Conservation (phyloP, 2,113 vertebrate species). For the Oenanthe melanoleuca region DNA sequence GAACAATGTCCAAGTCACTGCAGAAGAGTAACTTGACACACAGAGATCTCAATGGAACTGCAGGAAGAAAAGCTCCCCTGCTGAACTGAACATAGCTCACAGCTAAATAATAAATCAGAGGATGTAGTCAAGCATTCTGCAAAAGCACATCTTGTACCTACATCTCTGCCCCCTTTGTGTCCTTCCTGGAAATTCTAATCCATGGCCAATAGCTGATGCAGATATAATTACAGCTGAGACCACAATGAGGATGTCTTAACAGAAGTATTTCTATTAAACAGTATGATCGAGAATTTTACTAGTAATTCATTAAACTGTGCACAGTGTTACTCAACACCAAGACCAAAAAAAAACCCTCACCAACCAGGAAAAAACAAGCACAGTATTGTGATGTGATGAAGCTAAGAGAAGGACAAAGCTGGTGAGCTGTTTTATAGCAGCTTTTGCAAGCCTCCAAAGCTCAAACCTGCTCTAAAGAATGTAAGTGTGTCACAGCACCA, state of each 20-base stretch:
- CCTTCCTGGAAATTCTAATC: not conserved
- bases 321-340: not conserved
- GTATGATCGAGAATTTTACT: not conserved
- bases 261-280: not conserved
- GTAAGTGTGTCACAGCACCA: not conserved
- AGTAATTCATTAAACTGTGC: not conserved
- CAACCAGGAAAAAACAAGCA: not conserved
- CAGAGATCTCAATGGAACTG: constrained; percentile 64
- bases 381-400: not conserved
- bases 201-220: not conserved
- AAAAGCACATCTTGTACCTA: constrained; percentile 36
- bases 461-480: not conserved
- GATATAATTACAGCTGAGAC: not conserved
- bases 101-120: constrained; percentile 82
- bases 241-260: not conserved
- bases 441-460: not conserved
- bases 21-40: constrained; percentile 48
- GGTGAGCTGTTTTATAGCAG: not conserved
- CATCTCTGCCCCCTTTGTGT: not conserved
- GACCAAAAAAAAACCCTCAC: not conserved
- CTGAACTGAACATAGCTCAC: constrained; percentile 66
- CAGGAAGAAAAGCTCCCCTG: constrained; percentile 67
- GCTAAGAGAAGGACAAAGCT: not conserved
- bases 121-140: constrained; percentile 27
- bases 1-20: constrained; percentile 53